Conservation (phyloP, 2,797 vertebrate species). For the Crax fasciolata region DNA sequence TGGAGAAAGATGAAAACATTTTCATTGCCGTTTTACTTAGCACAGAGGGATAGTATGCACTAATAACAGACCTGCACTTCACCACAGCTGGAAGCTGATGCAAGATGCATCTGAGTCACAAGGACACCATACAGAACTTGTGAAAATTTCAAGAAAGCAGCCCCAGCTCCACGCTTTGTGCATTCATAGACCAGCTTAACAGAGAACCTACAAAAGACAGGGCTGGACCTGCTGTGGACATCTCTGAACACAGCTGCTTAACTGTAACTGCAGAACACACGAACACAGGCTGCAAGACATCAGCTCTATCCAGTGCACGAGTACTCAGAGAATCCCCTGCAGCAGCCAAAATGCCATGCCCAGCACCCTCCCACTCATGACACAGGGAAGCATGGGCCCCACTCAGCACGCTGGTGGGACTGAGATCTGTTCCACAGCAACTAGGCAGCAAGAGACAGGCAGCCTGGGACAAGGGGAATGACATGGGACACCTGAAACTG, state of each 20-base stretch:
- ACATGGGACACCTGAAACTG: background rate
- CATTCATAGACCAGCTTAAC: background rate
- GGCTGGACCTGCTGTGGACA: background rate
- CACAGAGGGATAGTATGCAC: background rate
- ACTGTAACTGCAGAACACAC: background rate
- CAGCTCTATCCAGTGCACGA: background rate
- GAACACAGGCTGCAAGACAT: fast-evolving
- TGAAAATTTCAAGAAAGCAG: background rate
- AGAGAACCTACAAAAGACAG: background rate
- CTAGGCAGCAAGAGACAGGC: background rate
- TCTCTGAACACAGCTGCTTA: background rate
- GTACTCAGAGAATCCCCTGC: background rate
- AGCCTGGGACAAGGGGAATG: background rate
- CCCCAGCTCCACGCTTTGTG: background rate
- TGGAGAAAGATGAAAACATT: slow-evolving; percentile 60
- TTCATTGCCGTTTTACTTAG: background rate
- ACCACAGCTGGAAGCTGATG: background rate
- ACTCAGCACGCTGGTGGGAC: background rate
- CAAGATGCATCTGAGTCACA: background rate
- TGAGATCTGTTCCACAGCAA: background rate
- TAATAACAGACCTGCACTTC: background rate
- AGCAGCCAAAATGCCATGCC: background rate
- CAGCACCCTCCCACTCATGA: background rate
- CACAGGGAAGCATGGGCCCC: background rate
- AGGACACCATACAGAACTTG: background rate